Percentiles rank a stretch among this genome's conserved stretches.
phyloP scores from a whole-genome alignment of 2,113 vertebrate species.

The Oryctolagus cuniculus region DNA sequence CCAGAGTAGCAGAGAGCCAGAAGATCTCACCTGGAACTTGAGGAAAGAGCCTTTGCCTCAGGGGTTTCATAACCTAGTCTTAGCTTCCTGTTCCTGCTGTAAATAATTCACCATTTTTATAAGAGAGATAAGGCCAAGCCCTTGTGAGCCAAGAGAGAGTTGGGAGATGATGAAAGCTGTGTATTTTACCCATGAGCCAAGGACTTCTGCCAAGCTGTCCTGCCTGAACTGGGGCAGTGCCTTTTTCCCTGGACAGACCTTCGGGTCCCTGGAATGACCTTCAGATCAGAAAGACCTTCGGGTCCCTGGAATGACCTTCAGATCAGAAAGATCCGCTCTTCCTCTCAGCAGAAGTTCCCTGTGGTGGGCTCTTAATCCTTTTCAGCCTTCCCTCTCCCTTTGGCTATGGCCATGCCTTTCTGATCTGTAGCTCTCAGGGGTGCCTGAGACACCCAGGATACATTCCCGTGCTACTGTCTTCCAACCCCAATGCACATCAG shows the following conservation, averaged over 20 bases:
- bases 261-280: neutral
- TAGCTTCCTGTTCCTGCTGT: conserved; percentile 21
- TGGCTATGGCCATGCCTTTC: neutral
- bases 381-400: neutral
- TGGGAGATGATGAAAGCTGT: conserved; percentile 54
- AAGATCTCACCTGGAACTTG: neutral
- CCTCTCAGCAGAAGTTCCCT: neutral
- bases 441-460: neutral
- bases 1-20: neutral
- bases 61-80: neutral
- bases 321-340: conserved; percentile 9
- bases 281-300: neutral
- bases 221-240: neutral
- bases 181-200: neutral
- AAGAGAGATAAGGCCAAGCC: conserved; percentile 8
- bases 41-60: neutral
- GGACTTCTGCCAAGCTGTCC: conserved; percentile 33
- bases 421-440: neutral
- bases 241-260: neutral
- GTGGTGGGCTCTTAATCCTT: neutral
- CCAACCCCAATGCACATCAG: neutral
- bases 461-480: neutral
- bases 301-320: neutral
- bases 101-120: conserved; percentile 60
- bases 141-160: neutral